Evolutionary conservation across 2,113 vertebrate genomes (phyloP), one percentile per base, ranked within the genome.

Genomic region (Spermophilus dauricus): DNA sequence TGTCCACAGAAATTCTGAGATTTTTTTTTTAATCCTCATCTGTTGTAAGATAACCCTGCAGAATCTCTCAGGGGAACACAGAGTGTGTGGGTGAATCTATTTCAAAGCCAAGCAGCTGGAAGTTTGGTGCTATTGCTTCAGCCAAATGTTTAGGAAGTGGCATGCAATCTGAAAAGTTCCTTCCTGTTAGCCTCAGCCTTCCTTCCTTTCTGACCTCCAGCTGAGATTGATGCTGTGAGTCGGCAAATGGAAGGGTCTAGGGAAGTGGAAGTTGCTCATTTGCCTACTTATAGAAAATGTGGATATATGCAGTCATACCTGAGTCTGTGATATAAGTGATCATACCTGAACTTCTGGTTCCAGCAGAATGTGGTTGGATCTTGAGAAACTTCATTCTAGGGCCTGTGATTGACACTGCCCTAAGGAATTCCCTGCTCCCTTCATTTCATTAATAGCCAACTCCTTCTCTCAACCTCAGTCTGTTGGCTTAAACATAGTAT

Each of bases 241-340:
- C 9, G 11, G 16, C 14, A 4, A 39, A 18, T 37, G 17, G 5
- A 63, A 9, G 22, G 5, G 12, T 24, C 2, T 0, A 42, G 2
- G 22, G 73, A 86, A 6, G 48, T 4, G 3, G 3, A 30, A 69
- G 63, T 42, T 34, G 1, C 28, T 89, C 34, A 1, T 4, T 91
- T 53, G 51, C 26, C 24, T 39, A 9, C 26, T 17, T 18, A 37
- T 2, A 34, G 58, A 53, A 28, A 5, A 2, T 16, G 73, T 13
- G 28, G 45, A 10, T 39, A 32, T 8, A 17, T 0, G 3, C 3
- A 11, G 2, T 61, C 11, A n/a, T 6, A 42, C 34, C 26, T 78
- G n/a, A 8, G 30, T 8, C 22, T 11, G 11, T 12, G 1, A 7
- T 63, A 13, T 14, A 11, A 3, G 42, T 2, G 32, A 56, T 32